These are phyloP conservation scores for Pycnomerus fuliginosus DNA, from an alignment of 2,888 invertebrate species.

Conservation along the genomic window DNA sequence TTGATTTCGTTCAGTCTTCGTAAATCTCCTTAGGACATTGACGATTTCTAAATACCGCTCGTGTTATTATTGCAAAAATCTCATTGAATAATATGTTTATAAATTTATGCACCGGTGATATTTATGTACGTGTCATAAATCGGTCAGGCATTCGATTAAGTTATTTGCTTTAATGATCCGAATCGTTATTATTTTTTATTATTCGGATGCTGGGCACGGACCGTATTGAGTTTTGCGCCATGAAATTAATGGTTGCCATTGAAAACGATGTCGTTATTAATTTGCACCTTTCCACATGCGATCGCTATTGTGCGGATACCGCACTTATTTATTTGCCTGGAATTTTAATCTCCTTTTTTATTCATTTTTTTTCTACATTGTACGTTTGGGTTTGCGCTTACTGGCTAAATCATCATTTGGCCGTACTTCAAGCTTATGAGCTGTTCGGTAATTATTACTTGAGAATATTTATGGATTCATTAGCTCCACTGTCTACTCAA, in stretches of 20 bases:
- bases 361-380: too few relatives aligned
- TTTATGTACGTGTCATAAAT: constrained; percentile 10
- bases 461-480: too few relatives aligned
- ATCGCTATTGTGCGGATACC: not conserved
- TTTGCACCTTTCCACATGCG: constrained; percentile 8
- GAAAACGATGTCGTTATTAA: constrained; percentile 12
- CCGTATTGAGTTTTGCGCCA: constrained; percentile 3
- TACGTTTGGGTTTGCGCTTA: too few relatives aligned
- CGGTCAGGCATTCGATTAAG: constrained; percentile 15
- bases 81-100: constrained; percentile 8
- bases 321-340: too few relatives aligned
- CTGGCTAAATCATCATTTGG: too few relatives aligned
- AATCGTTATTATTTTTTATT: constrained; percentile 18
- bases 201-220: constrained; percentile 8
- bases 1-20: constrained; percentile 26
- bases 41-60: constrained; percentile 11
- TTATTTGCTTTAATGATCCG: constrained; percentile 17
- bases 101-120: constrained; percentile 9
- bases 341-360: too few relatives aligned
- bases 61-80: constrained; percentile 7
- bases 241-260: constrained; percentile 9
- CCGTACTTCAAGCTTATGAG: too few relatives aligned
- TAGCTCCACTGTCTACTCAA: too few relatives aligned
- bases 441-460: too few relatives aligned
- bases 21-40: constrained; percentile 23